Evolutionary conservation across 2,888 invertebrate species (phyloP).

Genomic region (Andrena hattorfiana): DNA sequence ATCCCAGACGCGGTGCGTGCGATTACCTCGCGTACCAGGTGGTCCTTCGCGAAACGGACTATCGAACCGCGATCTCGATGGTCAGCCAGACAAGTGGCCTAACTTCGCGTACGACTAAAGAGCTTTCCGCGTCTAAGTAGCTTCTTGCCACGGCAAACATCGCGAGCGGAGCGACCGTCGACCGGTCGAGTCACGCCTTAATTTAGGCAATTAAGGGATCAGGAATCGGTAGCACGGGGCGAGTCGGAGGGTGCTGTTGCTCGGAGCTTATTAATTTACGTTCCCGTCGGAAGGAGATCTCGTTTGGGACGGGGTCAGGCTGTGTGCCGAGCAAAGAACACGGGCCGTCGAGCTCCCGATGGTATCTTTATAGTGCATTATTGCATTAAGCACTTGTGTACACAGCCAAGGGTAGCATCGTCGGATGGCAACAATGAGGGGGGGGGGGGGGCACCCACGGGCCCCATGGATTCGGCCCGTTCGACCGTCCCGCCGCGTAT

Average conservation of each 20-base stretch:
- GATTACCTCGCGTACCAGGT: constrained; percentile 33
- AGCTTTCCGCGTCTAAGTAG: too few species aligned
- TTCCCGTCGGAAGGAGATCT: constrained; percentile 57
- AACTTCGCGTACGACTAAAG: background rate
- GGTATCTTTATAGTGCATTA: constrained; percentile 84
- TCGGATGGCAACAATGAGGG: constrained; percentile 73
- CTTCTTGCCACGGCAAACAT: background rate
- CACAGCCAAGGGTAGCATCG: constrained; percentile 77
- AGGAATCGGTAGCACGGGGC: constrained; percentile 21
- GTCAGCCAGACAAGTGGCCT: background rate
- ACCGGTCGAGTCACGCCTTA: constrained; percentile 1
- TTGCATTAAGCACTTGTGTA: constrained; percentile 84
- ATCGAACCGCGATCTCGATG: constrained; percentile 25
- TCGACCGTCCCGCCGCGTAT: constrained; percentile 65
- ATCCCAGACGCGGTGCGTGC: constrained; percentile 26
- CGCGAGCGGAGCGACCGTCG: background rate
- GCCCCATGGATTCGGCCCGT: constrained; percentile 64
- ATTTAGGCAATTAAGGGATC: constrained; percentile 45
- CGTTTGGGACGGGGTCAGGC: constrained; percentile 35
- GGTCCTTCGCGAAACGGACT: constrained; percentile 40
- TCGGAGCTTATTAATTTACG: constrained; percentile 73
- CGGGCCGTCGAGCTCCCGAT: constrained; percentile 75
- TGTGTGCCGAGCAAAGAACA: constrained; percentile 65
- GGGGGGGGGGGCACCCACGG: constrained; percentile 63
- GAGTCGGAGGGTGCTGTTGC: constrained; percentile 23